Conservation (phyloP, 2,113 vertebrate genomes). For the Malaclemys terrapin region DNA sequence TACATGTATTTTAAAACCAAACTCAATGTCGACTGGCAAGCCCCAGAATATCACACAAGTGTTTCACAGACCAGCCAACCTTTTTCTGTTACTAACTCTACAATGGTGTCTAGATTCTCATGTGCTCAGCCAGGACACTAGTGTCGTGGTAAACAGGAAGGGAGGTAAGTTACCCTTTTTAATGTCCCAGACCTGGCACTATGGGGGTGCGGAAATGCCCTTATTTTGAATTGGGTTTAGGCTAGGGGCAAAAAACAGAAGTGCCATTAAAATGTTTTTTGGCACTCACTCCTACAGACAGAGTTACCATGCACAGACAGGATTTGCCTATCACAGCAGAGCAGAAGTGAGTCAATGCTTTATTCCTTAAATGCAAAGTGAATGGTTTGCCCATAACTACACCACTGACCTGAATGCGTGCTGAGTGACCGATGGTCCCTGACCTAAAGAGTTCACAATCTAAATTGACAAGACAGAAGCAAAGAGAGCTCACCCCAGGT, state of each 20-base stretch:
- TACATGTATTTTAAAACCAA: not conserved
- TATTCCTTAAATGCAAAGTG: not conserved
- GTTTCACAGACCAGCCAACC: not conserved
- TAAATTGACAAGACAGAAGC: not conserved
- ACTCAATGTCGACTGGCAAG: not conserved
- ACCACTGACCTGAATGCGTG: not conserved
- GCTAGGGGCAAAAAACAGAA: not conserved
- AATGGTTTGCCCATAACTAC: not conserved
- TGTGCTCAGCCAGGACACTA: not conserved
- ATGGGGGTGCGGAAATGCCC: not conserved
- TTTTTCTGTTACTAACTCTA: not conserved
- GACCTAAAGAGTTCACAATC: not conserved
- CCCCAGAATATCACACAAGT: not conserved
- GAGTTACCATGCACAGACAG: not conserved
- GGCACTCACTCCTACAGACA: not conserved
- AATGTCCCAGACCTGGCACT: not conserved
- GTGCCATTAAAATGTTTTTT: not conserved
- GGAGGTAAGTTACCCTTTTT: not conserved
- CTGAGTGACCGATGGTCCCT: not conserved
- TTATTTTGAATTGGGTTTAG: not conserved
- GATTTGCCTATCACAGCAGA: not conserved
- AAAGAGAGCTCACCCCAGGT: not conserved
- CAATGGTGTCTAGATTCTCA: not conserved
- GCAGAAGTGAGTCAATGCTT: not conserved
- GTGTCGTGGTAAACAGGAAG: not conserved